phyloP scores from a whole-genome alignment of 2,797 vertebrate species.

The Coluber constrictor region DNA sequence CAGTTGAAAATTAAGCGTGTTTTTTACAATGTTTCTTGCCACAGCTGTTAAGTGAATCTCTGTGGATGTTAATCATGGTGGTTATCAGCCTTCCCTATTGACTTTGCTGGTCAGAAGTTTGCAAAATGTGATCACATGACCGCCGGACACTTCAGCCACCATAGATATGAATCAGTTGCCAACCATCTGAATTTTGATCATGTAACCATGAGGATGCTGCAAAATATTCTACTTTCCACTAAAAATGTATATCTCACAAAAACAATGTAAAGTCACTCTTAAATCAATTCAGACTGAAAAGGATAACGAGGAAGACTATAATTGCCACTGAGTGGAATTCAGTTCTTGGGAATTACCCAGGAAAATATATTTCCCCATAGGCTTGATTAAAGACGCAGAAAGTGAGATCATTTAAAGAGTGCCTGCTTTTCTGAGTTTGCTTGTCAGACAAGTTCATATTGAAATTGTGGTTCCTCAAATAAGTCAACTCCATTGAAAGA shows the following conservation, averaged over 20 bases:
- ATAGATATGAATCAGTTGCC: not conserved
- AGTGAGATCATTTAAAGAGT: not conserved
- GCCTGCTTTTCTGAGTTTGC: not conserved
- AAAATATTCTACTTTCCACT: no score
- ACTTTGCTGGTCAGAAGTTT: not conserved
- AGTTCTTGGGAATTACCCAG: not conserved
- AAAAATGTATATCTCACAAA: not conserved
- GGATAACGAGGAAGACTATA: not conserved
- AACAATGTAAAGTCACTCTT: not conserved
- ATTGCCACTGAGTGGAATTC: not conserved
- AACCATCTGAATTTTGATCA: not conserved
- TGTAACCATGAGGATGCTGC: no score
- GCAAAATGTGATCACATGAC: not conserved
- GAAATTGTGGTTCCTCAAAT: not conserved
- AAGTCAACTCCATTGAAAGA: not conserved
- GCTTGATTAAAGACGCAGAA: not conserved
- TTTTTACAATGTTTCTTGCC: not conserved
- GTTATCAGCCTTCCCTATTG: not conserved
- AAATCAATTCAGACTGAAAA: not conserved
- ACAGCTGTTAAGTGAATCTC: not conserved
- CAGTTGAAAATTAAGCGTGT: not conserved
- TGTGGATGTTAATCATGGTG: not conserved
- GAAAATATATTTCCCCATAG: not conserved
- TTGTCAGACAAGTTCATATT: not conserved
- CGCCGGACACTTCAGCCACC: fast-evolving